Evolutionary conservation across 2,797 vertebrate species (phyloP), one percentile per base, ranked within the genome.

Genomic region (Hapalemur alaotrensis): DNA sequence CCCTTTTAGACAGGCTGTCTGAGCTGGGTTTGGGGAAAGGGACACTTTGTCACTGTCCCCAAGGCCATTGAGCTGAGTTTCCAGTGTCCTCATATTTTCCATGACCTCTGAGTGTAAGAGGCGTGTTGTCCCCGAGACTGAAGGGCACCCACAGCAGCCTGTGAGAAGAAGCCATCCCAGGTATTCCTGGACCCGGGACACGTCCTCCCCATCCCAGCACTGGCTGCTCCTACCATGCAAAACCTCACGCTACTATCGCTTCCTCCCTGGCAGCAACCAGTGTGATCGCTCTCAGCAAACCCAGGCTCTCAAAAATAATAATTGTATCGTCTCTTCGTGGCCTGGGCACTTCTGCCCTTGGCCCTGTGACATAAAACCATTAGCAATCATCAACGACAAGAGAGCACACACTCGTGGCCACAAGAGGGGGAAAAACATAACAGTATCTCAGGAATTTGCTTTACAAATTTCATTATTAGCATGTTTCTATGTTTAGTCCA

Each of bases 241-340:
- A 43, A 0, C 0, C 0, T 25, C 35, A 3, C 1, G 18, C 3
- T 18, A 14, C 78, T 5, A 4, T 7, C 0, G 1, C 10, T n/a
- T 18, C 48, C 35, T 61, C 30, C 14, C 30, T 0, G 28, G 11
- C 52, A 2, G 5, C 1, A 2, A 1, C 28, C 61, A 35, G 41
- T 1, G 1, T 0, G 1, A 41, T 13, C 8, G 14, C 20, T 20
- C 52, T 12, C 32, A 13, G 17, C 1, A 85, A 80, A 32, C 52
- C 54, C 15, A 23, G 63, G 6, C 25, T 48, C 54, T 89, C 80
- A n/a, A 38, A 48, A 48, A 10, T 46, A 14, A 11, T 32, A 38
- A 3, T 14, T n/a, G 50, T 18, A 48, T 30, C 7, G 3, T 9
- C 7, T 30, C 28, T 70, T 11, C 3, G 38, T 38, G 43, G 23